Percentiles rank a stretch among this genome's conserved stretches.
phyloP scores from a whole-genome alignment of 2,888 invertebrate species.

The Netelia virgata region DNA sequence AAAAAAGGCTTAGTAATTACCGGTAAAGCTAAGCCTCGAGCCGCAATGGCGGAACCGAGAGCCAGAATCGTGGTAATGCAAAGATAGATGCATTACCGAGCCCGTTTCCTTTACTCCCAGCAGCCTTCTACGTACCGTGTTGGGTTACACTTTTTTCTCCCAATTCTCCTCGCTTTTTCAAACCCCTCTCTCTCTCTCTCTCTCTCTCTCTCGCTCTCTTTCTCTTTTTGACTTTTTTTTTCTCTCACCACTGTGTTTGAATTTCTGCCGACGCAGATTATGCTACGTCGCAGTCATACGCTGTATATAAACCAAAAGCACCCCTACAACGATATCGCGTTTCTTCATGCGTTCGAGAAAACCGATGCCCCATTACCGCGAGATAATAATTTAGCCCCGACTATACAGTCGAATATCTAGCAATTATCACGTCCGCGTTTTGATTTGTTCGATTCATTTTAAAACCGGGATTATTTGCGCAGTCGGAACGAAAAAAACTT shows the following conservation, averaged over 20 bases:
- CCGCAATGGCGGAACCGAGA: constrained; percentile 38
- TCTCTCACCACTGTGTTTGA: not conserved
- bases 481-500: no score
- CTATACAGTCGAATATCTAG: no score
- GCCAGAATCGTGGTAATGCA: constrained; percentile 21
- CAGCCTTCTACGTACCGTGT: not conserved
- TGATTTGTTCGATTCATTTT: no score
- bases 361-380: not conserved
- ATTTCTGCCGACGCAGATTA: constrained; percentile 6
- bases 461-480: no score
- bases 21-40: constrained; percentile 62
- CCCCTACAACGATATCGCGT: not conserved
- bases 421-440: no score
- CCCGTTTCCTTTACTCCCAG: constrained; percentile 34
- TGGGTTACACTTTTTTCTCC: not conserved
- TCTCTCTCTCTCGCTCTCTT: constrained; percentile 1
- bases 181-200: not conserved
- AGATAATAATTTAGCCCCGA: no score
- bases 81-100: constrained; percentile 63
- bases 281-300: not conserved
- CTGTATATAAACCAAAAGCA: not conserved
- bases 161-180: not conserved
- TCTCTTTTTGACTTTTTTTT: not conserved
- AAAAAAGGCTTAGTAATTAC: constrained; percentile 67
- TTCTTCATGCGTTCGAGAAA: not conserved